Percentiles rank a stretch among this genome's conserved stretches.
Conservation (phyloP, 2,888 invertebrate species). For the Aleiodes testaceus region DNA sequence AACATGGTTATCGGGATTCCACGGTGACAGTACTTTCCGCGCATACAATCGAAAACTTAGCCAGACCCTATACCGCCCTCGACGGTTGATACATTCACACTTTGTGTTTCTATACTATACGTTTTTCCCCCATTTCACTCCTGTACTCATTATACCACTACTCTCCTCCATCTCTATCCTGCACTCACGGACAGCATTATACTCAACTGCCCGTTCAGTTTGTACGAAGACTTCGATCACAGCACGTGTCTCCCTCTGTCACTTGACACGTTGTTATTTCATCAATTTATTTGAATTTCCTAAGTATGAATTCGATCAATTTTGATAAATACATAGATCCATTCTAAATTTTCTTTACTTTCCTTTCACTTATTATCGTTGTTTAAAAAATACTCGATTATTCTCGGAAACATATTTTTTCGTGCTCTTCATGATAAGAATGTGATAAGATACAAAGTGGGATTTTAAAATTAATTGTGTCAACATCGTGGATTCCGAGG, state of each 20-base stretch:
- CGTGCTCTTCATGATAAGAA: background rate
- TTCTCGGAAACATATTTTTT: background rate
- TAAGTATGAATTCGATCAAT: background rate
- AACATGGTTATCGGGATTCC: slow-evolving; percentile 60
- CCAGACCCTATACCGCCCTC: slow-evolving; percentile 41
- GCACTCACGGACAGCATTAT: slow-evolving; percentile 54
- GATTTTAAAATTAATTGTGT: background rate
- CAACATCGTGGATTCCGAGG: slow-evolving; percentile 15
- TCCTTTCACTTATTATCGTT: background rate
- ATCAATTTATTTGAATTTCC: background rate
- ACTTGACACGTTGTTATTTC: slow-evolving; percentile 1
- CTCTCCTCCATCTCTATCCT: slow-evolving; percentile 49
- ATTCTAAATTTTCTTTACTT: background rate
- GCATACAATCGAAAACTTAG: slow-evolving; percentile 47
- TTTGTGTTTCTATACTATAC: slow-evolving; percentile 43
- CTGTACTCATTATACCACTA: slow-evolving; percentile 45
- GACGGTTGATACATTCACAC: slow-evolving; percentile 32
- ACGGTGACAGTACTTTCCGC: slow-evolving; percentile 46
- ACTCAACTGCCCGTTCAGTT: slow-evolving; percentile 56
- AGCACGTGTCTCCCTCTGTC: slow-evolving; percentile 51
- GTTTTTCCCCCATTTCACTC: slow-evolving; percentile 41
- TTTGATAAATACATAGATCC: background rate
- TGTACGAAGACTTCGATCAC: slow-evolving; percentile 59
- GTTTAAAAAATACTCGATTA: too few species aligned
- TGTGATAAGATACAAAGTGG: background rate